These are phyloP conservation scores for Eupelmus urozonus DNA, from an alignment of 2,888 invertebrate species.

Conservation along the genomic window DNA sequence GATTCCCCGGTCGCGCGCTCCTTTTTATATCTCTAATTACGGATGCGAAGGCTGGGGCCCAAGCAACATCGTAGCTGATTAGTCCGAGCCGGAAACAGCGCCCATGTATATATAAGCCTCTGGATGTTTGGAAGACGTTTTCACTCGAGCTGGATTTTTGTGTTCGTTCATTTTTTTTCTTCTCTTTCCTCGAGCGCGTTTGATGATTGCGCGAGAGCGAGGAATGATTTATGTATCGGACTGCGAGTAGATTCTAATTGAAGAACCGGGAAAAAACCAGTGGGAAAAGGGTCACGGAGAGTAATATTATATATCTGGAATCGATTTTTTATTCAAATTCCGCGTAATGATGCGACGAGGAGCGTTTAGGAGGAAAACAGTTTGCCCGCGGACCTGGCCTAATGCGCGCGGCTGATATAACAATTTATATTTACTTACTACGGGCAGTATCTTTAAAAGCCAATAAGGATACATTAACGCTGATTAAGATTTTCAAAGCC, in stretches of 20 bases:
- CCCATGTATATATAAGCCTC: slow-evolving; percentile 2
- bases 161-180: background rate
- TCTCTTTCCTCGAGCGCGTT: background rate
- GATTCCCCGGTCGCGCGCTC: background rate
- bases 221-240: slow-evolving; percentile 47
- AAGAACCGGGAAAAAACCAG: slow-evolving; percentile 33
- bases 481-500: background rate
- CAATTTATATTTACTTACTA: slow-evolving; percentile 17
- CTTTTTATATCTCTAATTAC: slow-evolving; percentile 47
- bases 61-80: slow-evolving; percentile 16
- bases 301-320: background rate
- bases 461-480: background rate
- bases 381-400: background rate
- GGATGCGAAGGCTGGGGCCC: background rate
- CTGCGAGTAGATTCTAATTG: slow-evolving; percentile 36
- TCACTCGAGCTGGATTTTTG: slow-evolving; percentile 9
- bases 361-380: background rate
- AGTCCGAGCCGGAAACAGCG: slow-evolving; percentile 34
- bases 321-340: slow-evolving; percentile 41
- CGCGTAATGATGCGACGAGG: background rate
- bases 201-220: slow-evolving; percentile 7
- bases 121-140: slow-evolving; percentile 15
- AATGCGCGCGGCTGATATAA: slow-evolving; percentile 5
- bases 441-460: background rate
- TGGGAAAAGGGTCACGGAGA: slow-evolving; percentile 37